Evolutionary conservation across 23 tunicate genomes (phyloP), one percentile per base, ranked within the genome.

Genomic region (Phallusia fumigata): DNA sequence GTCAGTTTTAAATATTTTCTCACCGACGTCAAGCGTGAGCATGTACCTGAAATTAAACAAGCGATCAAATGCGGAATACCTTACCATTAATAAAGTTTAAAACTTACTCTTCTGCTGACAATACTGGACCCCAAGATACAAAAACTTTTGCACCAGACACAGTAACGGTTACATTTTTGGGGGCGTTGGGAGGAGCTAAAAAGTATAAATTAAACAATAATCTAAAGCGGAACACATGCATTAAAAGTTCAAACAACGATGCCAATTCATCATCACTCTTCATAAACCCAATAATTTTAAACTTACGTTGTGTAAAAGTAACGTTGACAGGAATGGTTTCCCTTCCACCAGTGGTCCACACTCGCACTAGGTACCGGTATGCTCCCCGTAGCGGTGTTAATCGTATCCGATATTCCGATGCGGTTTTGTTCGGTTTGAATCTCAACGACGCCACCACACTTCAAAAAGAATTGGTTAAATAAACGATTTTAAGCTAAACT

Each of bases 91-190:
- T 6, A 24, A 6, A 13, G 16, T 58, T 21, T 1, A 8, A 32
- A 53, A 30, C 47, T 85, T 85, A 85, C 88, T 73, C 30, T 58
- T 85, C 88, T 15, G 84, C 89, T 32, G 65, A 83, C 8, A 30
- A 28, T 18, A 86, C 89, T 36, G 84, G 58, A 79, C 69, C 77
- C 89, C 89, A 86, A 34, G 64, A 19, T 15, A 80, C 47, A 34
- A 83, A 19, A 75, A 74, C 69, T 35, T 50, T 36, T 26, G 44
- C 45, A 22, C 50, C 72, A 65, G 1, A 0, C 30, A n/a, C 53
- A 33, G 45, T 52, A 6, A 31, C 18, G 13, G 45, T 18, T 16
- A 86, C 84, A 72, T 86, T 80, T 33, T 36, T 24, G 13, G 89
- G 89, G 1, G 79, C 36, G 26, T 53, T 35, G 11, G 89, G 89